Base-by-base conservation (phyloP, 2,113 vertebrate species). In the Cynopterus brachyotis region DNA sequence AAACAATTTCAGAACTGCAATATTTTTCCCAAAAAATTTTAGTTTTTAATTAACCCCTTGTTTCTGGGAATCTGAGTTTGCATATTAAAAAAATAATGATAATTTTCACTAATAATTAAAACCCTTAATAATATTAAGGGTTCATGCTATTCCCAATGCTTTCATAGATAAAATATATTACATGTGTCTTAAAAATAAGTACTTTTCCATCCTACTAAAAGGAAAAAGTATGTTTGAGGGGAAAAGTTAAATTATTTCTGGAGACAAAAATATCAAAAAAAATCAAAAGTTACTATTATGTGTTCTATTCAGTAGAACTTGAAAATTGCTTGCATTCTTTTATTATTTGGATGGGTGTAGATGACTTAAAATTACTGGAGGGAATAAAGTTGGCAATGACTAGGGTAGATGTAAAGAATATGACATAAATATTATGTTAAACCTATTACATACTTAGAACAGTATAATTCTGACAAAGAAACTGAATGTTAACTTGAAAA, bases 1-100 rank as follows among this genome's bases (percentile, higher is more conserved):
- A 90, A 97, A 93, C 88, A 83, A 84, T 76, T 93, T 91, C 66
- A 92, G 45, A 69, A 22, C 72, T 86, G 2, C 13, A 4, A 8
- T 6, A 28, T 89, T 73, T 53, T 55, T 17, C 6, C 35, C 57
- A 35, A 93, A 20, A 19, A 70, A 87, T 22, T 55, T 84, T 64
- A 82, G 5, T 93, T 60, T 82, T 19, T 9, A 89, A 35, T 96
- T 89, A 96, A 72, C 50, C 3, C 42, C 5, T 50, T 75, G 1
- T 83, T 94, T 95, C 24, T 90, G 16, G 32, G 42, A 94, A 89
- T 64, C 17, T 16, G 6, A 78, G 24, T n/a, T 76, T 88, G 17
- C 1, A 13, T 37, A 45, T 64, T 80, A 28, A 76, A 47, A 81
- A 73, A 6, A 88, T 55, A 59, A 82, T 79, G 8, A 72, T 16